These are phyloP conservation scores for Synanthedon myopaeformis DNA, from an alignment of 2,888 invertebrate species.

Conservation along the genomic window DNA sequence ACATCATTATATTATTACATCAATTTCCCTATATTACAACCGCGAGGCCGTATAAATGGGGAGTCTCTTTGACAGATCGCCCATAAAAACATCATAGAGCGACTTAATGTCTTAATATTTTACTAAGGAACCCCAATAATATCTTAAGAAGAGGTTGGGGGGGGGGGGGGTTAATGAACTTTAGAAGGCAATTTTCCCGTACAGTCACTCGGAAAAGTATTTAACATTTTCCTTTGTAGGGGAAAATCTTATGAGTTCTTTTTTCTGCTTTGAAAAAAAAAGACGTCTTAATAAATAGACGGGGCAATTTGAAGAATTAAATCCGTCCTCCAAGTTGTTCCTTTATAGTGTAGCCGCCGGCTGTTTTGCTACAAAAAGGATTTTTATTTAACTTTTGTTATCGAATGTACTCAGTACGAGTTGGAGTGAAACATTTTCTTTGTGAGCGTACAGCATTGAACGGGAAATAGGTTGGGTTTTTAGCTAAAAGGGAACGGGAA, in stretches of 20 bases:
- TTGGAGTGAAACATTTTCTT: conserved; percentile 6
- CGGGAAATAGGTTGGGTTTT: background rate
- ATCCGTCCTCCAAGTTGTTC: conserved; percentile 5
- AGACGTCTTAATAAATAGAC: conserved; percentile 11
- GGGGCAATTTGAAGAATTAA: conserved; percentile 16
- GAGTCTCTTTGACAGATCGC: background rate
- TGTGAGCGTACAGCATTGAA: background rate
- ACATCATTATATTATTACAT: no score
- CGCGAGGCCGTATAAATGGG: no score
- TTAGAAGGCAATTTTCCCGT: conserved; percentile 23
- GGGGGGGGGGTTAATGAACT: conserved; percentile 18
- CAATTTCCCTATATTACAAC: no score
- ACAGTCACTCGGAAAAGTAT: conserved; percentile 28
- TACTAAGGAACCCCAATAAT: conserved; percentile 1
- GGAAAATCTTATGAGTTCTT: conserved; percentile 12
- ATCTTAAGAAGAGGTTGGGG: conserved; percentile 1
- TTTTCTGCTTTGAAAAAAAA: conserved; percentile 7
- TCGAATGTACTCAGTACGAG: conserved; percentile 4
- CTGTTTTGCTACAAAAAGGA: background rate
- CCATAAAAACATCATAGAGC: background rate
- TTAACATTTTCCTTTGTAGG: conserved; percentile 15
- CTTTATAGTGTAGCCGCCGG: conserved; percentile 1
- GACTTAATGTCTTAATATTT: background rate
- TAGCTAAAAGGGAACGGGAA: background rate
- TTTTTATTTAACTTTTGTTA: conserved; percentile 7